These are phyloP conservation scores for Epizoanthus stellaris DNA, from an alignment of 92 coral and sea anemone genomes.

Conservation along the genomic window DNA sequence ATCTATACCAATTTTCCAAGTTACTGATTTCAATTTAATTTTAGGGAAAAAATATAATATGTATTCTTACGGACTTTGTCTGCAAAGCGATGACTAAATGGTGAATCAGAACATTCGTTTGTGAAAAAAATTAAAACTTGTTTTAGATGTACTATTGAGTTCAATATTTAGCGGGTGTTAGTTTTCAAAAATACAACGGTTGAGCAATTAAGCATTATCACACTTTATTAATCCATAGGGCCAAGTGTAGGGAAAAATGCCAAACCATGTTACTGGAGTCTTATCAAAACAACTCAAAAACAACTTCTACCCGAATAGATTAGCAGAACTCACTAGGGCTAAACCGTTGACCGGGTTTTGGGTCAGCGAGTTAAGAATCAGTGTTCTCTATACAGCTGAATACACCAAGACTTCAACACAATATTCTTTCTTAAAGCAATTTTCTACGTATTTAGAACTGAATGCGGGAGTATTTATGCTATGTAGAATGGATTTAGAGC, in stretches of 20 bases:
- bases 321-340: not conserved
- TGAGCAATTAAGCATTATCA: conserved; percentile 22
- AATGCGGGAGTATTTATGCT: conserved; percentile 16
- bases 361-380: not conserved
- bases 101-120: conserved; percentile 46
- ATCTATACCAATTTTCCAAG: not conserved
- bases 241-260: conserved; percentile 5
- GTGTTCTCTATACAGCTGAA: conserved; percentile 16
- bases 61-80: conserved; percentile 24
- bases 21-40: conserved; percentile 7
- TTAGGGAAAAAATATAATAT: conserved; percentile 3
- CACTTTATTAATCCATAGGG: not conserved
- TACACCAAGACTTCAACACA: conserved; percentile 1
- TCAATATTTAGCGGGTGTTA: conserved; percentile 26
- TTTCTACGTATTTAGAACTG: conserved; percentile 9
- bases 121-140: conserved; percentile 35
- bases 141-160: conserved; percentile 24
- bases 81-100: conserved; percentile 6
- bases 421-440: not conserved
- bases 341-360: not conserved
- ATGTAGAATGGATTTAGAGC: not conserved
- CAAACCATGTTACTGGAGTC: conserved; percentile 9
- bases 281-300: conserved; percentile 19
- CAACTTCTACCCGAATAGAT: not conserved
- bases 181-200: conserved; percentile 19